Percentiles rank a stretch among this genome's conserved stretches.
phyloP scores from a whole-genome alignment of 1,140 invertebrate species.

The Habropoda laboriosa region DNA sequence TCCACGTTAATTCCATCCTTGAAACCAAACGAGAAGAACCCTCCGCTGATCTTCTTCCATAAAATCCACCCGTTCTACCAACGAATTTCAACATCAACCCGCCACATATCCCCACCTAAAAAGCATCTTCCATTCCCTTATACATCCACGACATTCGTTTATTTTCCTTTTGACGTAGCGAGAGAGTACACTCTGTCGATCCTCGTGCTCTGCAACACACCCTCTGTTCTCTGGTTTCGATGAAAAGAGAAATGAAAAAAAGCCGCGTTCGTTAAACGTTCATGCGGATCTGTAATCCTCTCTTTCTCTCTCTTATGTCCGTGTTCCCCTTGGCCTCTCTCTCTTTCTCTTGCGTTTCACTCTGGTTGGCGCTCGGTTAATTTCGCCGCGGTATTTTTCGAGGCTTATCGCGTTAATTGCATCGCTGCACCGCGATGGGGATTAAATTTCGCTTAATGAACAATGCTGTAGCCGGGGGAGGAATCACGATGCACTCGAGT shows the following conservation, averaged over 20 bases:
- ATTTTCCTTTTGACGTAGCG: conserved; percentile 1
- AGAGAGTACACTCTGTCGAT: background rate
- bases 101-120: too few species aligned
- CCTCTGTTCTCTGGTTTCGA: conserved; percentile 4
- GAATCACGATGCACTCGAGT: background rate
- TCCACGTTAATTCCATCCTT: too few species aligned
- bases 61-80: too few species aligned
- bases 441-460: conserved; percentile 59
- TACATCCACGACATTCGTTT: background rate
- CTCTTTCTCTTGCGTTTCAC: background rate
- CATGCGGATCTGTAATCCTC: conserved; percentile 19
- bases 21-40: too few species aligned
- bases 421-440: conserved; percentile 33
- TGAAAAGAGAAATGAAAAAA: background rate
- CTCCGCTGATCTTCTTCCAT: too few species aligned
- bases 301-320: background rate
- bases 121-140: conserved; percentile 3
- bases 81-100: too few species aligned
- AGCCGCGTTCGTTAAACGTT: conserved; percentile 33
- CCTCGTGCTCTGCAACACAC: background rate
- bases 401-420: conserved; percentile 63
- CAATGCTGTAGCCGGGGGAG: background rate
- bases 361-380: conserved; percentile 32
- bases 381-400: conserved; percentile 56
- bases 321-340: background rate